Evolutionary conservation across 53 echinoderm and acorn worm genomes (phyloP), one percentile per base, ranked within the genome.

Genomic region (Actinopyga echinites): DNA sequence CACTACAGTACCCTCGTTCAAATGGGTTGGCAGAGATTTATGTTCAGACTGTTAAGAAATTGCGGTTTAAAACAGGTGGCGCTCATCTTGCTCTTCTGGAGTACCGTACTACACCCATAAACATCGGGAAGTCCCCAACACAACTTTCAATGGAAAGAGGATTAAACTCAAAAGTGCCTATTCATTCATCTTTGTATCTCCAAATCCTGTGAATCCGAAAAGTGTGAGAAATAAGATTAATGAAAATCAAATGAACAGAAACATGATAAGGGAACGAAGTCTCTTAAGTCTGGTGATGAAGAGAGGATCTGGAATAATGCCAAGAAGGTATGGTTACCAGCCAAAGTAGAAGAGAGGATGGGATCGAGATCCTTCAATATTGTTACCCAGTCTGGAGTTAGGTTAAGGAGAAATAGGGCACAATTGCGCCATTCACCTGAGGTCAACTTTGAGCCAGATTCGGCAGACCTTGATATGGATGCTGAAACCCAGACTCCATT

Each of bases 11-110:
- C 11, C 66, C 38, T 67, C n/a, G 37, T 17, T 67, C 33, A 4
- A 89, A 89, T 74, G 88, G 85, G 26, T 85, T 81, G 65, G 89
- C 86, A 54, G 90, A 86, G 38, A 49, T 75, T 53, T 86, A 86
- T 20, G 83, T 86, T 23, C 75, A 74, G 13, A 80, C 80, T 36
- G 54, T 56, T 0, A 82, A 85, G 25, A 35, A 25, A 23, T 44
- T 77, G 23, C 34, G 74, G 67, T 57, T 61, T 56, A 80, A 85
- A 54, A 31, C 89, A 15, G 63, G 38, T 8, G 65, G 38, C 28
- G 23, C 82, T 64, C 64, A 82, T 63, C 15, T 82, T 43, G 64
- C 52, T 0, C 30, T 82, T 19, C 65, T 82, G 4, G 65, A 45
- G 65, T 82, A 82, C 45, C 82, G 65, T 0, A 38, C 64, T 12